Evolutionary conservation across 2,113 vertebrate species (phyloP), one percentile per base, ranked within the genome.

Genomic region (Craseonycteris thonglongyai): DNA sequence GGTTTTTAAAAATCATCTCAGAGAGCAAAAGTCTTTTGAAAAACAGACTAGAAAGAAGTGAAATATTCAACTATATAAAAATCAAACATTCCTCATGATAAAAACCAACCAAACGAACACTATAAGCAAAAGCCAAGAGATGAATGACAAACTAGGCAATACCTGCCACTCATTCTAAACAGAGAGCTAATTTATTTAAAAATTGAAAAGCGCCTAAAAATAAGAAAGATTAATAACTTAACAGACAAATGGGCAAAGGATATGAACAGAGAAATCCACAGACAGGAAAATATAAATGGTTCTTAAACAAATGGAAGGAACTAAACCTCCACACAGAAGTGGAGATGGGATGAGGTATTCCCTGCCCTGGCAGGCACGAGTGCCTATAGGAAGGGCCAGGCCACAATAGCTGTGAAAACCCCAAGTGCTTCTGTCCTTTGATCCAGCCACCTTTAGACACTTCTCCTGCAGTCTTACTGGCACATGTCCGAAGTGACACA

Each of bases 21-120:
- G 61, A 78, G 47, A 90, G 76, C 49, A 54, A 90, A 94, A 84
- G 35, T 14, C 66, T 95, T 95, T 74, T 91, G 30, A 61, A 93
- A 94, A 93, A 83, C 33, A 93, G 88, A 65, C 79, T 49, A 86
- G 33, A 69, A 69, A 83, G 56, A 59, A 80, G 22, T 72, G 11
- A 90, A 82, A 83, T 45, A 94, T 40, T 82, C 35, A 75, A 40
- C 72, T 85, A 16, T 0, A 81, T 33, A 79, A 59, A 95, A 95
- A 88, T 22, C 65, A 93, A 91, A 83, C 35, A 88, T 35, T 68
- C 75, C 33, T 45, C 38, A 49, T 21, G 19, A 56, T 35, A 54
- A 22, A 78, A 79, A 74, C n/a, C n/a, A n/a, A n/a, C n/a, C n/a
- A n/a, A n/a, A n/a, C n/a, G 58, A 56, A 54, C 54, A 91, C 30